phyloP scores from a whole-genome alignment of 2,113 vertebrate genomes.

The Lasiurus cinereus region DNA sequence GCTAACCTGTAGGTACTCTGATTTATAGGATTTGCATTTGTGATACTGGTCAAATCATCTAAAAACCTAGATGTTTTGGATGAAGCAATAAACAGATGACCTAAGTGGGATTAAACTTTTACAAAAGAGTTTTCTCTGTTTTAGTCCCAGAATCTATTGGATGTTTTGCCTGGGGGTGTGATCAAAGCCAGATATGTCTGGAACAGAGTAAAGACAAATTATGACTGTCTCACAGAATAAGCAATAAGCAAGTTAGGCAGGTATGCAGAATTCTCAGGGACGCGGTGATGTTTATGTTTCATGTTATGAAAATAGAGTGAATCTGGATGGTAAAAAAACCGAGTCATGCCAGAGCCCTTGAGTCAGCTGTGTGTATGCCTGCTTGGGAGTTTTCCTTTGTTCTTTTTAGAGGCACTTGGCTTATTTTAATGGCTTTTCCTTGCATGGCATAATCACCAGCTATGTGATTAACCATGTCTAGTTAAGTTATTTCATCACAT shows the following conservation, averaged over 20 bases:
- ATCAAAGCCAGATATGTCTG: conserved; percentile 73
- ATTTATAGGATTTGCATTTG: conserved; percentile 77
- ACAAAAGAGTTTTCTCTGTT: conserved; percentile 72
- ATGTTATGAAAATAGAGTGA: conserved; percentile 41
- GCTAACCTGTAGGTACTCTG: conserved; percentile 68
- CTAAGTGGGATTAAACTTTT: conserved; percentile 78
- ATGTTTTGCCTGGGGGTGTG: conserved; percentile 32
- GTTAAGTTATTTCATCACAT: conserved; percentile 81
- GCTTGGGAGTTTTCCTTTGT: conserved; percentile 62
- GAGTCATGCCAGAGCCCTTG: conserved; percentile 25
- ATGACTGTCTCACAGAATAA: conserved; percentile 44
- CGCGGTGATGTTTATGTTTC: conserved; percentile 44
- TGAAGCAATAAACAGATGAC: conserved; percentile 84
- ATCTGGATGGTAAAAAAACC: conserved; percentile 34
- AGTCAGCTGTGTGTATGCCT: conserved; percentile 50
- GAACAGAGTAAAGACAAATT: conserved; percentile 71
- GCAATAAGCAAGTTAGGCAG: conserved; percentile 48
- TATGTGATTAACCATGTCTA: conserved; percentile 77
- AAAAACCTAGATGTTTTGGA: conserved; percentile 80
- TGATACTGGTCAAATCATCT: conserved; percentile 73
- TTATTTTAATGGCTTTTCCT: conserved; percentile 71
- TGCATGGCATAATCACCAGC: conserved; percentile 70
- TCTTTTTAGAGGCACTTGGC: conserved; percentile 70
- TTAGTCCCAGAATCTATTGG: conserved; percentile 16
- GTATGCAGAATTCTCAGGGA: conserved; percentile 25